A percentile compares a stretch with the other conserved stretches of the same genome.
Conservation (phyloP, 2,888 invertebrate genomes). For the Agrochola litura region DNA sequence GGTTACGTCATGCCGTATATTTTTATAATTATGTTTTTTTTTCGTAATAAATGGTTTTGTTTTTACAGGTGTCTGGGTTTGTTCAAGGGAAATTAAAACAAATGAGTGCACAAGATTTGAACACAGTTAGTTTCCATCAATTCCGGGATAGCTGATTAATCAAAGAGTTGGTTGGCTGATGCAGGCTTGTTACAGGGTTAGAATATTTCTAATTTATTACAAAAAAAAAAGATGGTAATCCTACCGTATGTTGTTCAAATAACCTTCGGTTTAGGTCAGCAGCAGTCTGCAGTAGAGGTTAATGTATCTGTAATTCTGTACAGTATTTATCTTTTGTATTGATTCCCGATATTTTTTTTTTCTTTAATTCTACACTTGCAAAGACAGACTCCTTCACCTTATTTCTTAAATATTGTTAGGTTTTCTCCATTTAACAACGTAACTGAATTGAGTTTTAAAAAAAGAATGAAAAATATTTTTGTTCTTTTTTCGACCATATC, state of each 20-base stretch:
- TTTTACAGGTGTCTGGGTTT: conserved; percentile 17
- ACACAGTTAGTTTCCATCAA: background rate
- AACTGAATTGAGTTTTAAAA: background rate
- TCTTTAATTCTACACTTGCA: background rate
- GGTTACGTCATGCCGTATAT: conserved; percentile 61
- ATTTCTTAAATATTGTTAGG: background rate
- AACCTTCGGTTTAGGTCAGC: background rate
- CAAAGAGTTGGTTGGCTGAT: background rate
- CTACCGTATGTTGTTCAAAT: background rate
- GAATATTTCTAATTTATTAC: background rate
- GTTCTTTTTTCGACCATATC: conserved; percentile 35
- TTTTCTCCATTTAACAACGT: background rate
- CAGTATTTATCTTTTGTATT: background rate
- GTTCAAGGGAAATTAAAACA: background rate
- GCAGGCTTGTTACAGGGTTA: background rate
- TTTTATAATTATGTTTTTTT: conserved; percentile 50
- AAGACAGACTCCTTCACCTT: background rate
- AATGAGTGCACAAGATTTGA: background rate
- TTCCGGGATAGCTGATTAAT: background rate
- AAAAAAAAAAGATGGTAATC: background rate
- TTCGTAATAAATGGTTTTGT: conserved; percentile 35
- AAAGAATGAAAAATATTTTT: conserved; percentile 8
- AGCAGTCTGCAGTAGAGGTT: no score
- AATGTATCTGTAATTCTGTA: background rate
- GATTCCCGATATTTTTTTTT: background rate